Evolutionary conservation across 2,888 invertebrate species (phyloP).

Genomic region (Amblyjoppa proteus): DNA sequence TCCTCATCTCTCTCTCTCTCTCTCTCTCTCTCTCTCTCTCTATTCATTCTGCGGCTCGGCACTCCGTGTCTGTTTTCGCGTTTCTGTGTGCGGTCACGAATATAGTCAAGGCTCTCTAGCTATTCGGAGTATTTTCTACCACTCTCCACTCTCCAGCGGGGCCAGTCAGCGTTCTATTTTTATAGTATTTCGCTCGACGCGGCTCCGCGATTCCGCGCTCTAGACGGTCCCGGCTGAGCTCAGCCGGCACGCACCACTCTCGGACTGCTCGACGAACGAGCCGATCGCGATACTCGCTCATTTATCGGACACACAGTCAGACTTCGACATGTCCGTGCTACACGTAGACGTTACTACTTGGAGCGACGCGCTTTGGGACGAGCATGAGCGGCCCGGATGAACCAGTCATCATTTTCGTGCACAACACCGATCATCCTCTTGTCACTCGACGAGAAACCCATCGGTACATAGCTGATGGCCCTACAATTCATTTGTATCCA

Average conservation of each 20-base stretch:
- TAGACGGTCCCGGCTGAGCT: slow-evolving; percentile 50
- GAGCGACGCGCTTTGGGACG: not conserved
- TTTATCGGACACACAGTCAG: slow-evolving; percentile 5
- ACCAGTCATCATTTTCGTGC: not conserved
- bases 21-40: slow-evolving; percentile 56
- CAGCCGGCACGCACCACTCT: slow-evolving; percentile 59
- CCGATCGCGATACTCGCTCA: slow-evolving; percentile 16
- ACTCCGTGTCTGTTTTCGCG: slow-evolving; percentile 4
- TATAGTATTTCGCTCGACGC: slow-evolving; percentile 62
- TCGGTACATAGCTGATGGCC: not conserved
- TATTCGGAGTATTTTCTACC: slow-evolving; percentile 64
- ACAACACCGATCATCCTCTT: not conserved
- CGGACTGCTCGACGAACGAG: slow-evolving; percentile 23
- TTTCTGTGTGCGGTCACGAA: slow-evolving; percentile 45
- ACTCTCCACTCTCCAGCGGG: slow-evolving; percentile 58
- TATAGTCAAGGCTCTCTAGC: slow-evolving; percentile 46
- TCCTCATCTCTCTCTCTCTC: slow-evolving; percentile 32
- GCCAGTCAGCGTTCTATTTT: slow-evolving; percentile 64
- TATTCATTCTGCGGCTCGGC: slow-evolving; percentile 40
- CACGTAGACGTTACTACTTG: slow-evolving; percentile 54
- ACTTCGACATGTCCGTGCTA: slow-evolving; percentile 36
- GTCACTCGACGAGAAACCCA: not conserved
- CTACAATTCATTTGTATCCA: not conserved
- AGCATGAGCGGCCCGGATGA: not conserved
- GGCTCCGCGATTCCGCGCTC: slow-evolving; percentile 32